Evolutionary conservation across 2,113 vertebrate genomes (phyloP), one percentile per base, ranked within the genome.

Genomic region (Stictonetta naevosa): DNA sequence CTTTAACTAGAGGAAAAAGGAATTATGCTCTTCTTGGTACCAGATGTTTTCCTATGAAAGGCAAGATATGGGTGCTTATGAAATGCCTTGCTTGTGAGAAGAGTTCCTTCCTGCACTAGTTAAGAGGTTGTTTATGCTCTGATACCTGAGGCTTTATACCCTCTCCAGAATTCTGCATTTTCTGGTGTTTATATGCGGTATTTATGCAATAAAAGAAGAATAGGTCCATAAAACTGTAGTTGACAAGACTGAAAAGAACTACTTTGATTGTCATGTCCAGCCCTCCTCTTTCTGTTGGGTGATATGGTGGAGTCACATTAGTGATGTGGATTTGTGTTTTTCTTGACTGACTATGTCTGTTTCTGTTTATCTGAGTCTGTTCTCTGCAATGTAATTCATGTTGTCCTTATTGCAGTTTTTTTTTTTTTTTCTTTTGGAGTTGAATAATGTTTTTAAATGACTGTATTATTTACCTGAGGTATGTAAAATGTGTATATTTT

Each of bases 121-220:
- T 96, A 96, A 75, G 77, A 53, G 17, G 28, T 96, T 88, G 60
- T 96, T 97, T 96, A 96, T 97, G 86, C 31, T 84, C 40, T 36
- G 53, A 38, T 56, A 88, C 40, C 40, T 60, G 62, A 83, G n/a
- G 25, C 48, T 53, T 96, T 83, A 82, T 73, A 86, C 79, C 9
- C n/a, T 93, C 68, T 66, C 33, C 16, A 82, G 50, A 44, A 2
- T 92, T 75, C 69, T 66, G 19, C 13, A 12, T 86, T 88, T 96
- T 75, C 38, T 69, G 21, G 13, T 86, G 21, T 46, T 83, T 81
- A 13, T n/a, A 66, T 8, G 13, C 8, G 48, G 21, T 59, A n/a
- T 72, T 81, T 66, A 84, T 66, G 15, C 36, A 40, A 50, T 53
- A 76, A 71, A 78, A 34, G 76, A 73, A 76, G 29, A 87, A 76